Percentiles rank a stretch among this genome's conserved stretches.
These are phyloP conservation scores for Triplophysa dalaica DNA, from an alignment of 2,113 vertebrate genomes.

Conservation along the genomic window DNA sequence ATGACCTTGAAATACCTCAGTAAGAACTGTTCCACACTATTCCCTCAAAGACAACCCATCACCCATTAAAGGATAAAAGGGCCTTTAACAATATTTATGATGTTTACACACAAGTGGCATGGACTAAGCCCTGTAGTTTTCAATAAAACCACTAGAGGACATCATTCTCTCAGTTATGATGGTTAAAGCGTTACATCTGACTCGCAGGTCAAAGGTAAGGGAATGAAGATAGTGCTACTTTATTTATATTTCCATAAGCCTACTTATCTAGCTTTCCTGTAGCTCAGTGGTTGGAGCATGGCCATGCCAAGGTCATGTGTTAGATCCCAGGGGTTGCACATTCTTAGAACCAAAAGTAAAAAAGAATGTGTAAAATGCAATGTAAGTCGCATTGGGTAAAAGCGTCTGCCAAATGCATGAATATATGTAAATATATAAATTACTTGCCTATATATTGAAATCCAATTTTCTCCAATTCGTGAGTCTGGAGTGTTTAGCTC, in stretches of 20 bases:
- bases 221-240: background rate
- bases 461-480: too few species aligned
- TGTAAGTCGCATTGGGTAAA: too few species aligned
- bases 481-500: too few species aligned
- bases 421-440: too few species aligned
- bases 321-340: too few species aligned
- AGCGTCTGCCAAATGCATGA: too few species aligned
- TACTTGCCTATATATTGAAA: too few species aligned
- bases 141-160: constrained; percentile 60
- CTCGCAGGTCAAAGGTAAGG: background rate
- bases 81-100: background rate
- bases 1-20: background rate
- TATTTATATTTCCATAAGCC: background rate
- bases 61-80: background rate
- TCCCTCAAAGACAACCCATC: background rate
- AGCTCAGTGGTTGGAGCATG: too few species aligned
- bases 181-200: background rate
- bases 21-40: background rate
- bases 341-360: too few species aligned
- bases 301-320: too few species aligned
- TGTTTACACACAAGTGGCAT: background rate
- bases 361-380: too few species aligned
- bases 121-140: background rate
- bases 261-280: too few species aligned
- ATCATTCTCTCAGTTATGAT: constrained; percentile 53